Base-by-base conservation (phyloP, 2,888 invertebrate genomes). In the Nymphalis urticae region DNA sequence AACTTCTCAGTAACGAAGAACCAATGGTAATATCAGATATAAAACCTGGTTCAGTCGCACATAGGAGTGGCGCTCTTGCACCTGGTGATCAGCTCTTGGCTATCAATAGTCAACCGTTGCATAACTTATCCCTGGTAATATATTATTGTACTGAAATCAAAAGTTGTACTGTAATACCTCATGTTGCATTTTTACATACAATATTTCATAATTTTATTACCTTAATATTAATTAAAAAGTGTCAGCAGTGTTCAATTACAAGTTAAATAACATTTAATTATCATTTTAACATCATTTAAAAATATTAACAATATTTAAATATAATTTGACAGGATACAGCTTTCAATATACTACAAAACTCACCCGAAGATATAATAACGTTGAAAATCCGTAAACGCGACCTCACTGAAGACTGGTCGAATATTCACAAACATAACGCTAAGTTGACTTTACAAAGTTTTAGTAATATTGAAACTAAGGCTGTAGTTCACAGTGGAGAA, bases 21-120 rank as follows among this genome's bases (percentile, higher is more conserved):
- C 96, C 97, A 0, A 94, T 97, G 85, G 94, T 97, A 60, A 97
- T 98, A 80, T 96, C 97, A 0, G 97, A 98, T 79, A 97, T 99
- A 17, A 95, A 97, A 67, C 95, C 96, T 58, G 98, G 98, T 13
- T 98, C 98, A 50, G 95, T 97, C 0, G 98, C 98, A 0, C 97
- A 98, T 89, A 93, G 97, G 58, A 97, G 96, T 32, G 98, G 98
- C 2, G 97, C 97, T 0, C 89, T 98, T 51, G 95, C 97, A 24
- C 94, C 96, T 0, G 98, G 98, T 0, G 98, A 98, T 82, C 95
- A 96, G 70, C 92, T 98, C 0, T 87, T 98, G 17, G 97, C 97
- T 0, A 97, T 98, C 68, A 97, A 98, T 83, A 96, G 96, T 75
- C 95, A 97, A 78, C 95, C 96, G 0, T 89, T 97, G 72, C 96